phyloP scores from a whole-genome alignment of 1,140 invertebrate genomes.

The Dreissena rostriformis region DNA sequence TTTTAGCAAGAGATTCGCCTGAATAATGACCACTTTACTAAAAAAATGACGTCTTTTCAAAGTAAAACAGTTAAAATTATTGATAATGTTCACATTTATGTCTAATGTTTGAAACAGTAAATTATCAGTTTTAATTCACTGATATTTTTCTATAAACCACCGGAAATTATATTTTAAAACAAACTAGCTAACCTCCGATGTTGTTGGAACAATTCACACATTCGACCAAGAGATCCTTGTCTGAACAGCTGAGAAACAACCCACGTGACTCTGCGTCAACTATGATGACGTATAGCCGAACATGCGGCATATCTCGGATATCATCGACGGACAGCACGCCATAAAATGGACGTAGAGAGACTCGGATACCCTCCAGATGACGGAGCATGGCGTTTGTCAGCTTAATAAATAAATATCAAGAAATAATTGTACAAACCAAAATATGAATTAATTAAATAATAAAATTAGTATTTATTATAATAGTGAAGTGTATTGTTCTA shows the following conservation, averaged over 20 bases:
- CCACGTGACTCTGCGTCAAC: slow-evolving; percentile 60
- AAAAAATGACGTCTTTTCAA: neutral
- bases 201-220: slow-evolving; percentile 62
- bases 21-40: no score
- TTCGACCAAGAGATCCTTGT: slow-evolving; percentile 60
- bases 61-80: neutral
- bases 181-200: slow-evolving; percentile 56
- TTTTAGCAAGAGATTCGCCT: no score
- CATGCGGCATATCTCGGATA: slow-evolving; percentile 60
- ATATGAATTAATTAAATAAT: no score
- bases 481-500: no score
- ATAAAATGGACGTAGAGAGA: slow-evolving; percentile 58
- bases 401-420: neutral
- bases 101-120: neutral
- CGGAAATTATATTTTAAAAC: no score
- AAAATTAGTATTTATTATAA: no score
- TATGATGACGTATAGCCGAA: slow-evolving; percentile 66
- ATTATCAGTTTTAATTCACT: neutral
- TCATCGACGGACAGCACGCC: slow-evolving; percentile 63
- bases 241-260: slow-evolving; percentile 39
- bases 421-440: no score
- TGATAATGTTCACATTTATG: neutral
- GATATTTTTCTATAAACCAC: neutral
- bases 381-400: slow-evolving; percentile 59
- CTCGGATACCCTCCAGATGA: slow-evolving; percentile 62